Conservation (phyloP, 2,797 vertebrate genomes). For the Sebastes hopkinsi region DNA sequence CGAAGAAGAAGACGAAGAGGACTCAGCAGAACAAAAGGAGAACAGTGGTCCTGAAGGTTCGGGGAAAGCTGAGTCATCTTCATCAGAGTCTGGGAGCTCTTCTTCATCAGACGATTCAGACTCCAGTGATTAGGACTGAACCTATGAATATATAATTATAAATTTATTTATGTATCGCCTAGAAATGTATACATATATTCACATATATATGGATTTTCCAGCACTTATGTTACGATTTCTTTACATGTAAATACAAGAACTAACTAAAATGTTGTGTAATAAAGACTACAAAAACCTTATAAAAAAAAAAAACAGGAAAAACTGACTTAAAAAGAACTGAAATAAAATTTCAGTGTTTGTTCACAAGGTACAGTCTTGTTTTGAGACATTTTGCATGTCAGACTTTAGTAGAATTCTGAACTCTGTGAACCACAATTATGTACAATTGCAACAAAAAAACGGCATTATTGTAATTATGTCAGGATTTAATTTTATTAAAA, state of each 20-base stretch:
- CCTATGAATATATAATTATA: conserved; percentile 80
- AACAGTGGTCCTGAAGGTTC: conserved; percentile 96
- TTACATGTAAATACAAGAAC: conserved; percentile 94
- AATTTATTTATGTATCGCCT: conserved; percentile 87
- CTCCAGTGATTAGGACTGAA: conserved; percentile 97
- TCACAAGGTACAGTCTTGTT: conserved; percentile 97
- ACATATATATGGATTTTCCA: conserved; percentile 85
- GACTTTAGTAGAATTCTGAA: conserved; percentile 93
- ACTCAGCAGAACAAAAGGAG: conserved; percentile 90
- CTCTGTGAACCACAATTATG: conserved; percentile 92
- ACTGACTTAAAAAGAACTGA: conserved; percentile 88
- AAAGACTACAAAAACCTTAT: conserved; percentile 72
- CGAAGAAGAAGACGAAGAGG: conserved; percentile 84
- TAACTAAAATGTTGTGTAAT: conserved; percentile 93
- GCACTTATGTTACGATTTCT: conserved; percentile 88
- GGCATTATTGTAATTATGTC: conserved; percentile 98
- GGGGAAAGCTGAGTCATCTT: conserved; percentile 92
- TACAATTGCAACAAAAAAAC: conserved; percentile 94
- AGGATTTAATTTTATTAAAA: conserved; percentile 99
- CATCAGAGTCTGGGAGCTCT: conserved; percentile 91
- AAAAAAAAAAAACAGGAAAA: conserved; percentile 57
- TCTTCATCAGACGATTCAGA: conserved; percentile 93
- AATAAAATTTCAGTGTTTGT: conserved; percentile 95
- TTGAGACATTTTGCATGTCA: conserved; percentile 99
- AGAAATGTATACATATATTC: conserved; percentile 85